Percentiles rank a stretch among this genome's conserved stretches.
phyloP scores from a whole-genome alignment of 2,113 vertebrate species.

The Caretta caretta region DNA sequence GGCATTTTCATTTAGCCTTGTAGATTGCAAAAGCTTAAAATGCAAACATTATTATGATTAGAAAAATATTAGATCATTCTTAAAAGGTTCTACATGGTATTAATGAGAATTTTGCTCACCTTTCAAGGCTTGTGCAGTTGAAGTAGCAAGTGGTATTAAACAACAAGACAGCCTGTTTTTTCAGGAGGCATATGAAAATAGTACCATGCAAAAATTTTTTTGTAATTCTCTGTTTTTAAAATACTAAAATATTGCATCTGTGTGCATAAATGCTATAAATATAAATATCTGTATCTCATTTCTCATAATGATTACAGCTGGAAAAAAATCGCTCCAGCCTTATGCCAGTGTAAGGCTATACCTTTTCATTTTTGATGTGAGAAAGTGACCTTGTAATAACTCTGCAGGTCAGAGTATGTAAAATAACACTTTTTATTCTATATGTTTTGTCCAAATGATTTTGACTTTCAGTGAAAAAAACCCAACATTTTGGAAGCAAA shows the following conservation, averaged over 20 bases:
- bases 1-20: not conserved
- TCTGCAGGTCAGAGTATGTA: slow-evolving; percentile 58
- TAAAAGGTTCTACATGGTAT: not conserved
- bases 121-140: not conserved
- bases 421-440: slow-evolving; percentile 75
- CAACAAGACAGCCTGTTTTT: not conserved
- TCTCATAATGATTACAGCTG: not conserved
- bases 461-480: slow-evolving; percentile 65
- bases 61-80: not conserved
- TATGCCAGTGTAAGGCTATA: not conserved
- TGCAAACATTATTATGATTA: not conserved
- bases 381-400: slow-evolving; percentile 60
- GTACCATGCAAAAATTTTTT: fast-evolving
- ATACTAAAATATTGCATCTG: not conserved
- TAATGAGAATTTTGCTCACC: not conserved
- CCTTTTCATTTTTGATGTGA: slow-evolving; percentile 44
- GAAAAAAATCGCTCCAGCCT: not conserved
- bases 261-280: not conserved
- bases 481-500: slow-evolving; percentile 71
- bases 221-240: not conserved
- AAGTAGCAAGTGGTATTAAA: not conserved
- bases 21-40: not conserved
- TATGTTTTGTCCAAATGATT: slow-evolving; percentile 67
- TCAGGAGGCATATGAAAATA: not conserved
- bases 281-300: not conserved